A percentile compares a stretch with the other conserved stretches of the same genome.
Conservation (phyloP, 1,140 invertebrate genomes). For the Drosophila sp. region DNA sequence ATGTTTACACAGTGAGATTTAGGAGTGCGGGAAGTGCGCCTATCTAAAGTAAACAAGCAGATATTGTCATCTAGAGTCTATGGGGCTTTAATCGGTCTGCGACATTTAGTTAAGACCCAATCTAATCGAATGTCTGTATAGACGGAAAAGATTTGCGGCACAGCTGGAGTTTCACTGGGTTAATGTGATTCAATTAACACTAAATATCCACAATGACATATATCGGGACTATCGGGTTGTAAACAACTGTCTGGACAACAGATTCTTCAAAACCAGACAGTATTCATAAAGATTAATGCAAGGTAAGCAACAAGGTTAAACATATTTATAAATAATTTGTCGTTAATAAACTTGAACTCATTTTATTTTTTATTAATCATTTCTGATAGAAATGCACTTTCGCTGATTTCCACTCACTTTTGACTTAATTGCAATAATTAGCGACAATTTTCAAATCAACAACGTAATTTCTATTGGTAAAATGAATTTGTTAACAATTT, state of each 20-base stretch:
- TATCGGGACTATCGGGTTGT: constrained; percentile 34
- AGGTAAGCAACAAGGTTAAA: background rate
- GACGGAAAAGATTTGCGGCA: background rate
- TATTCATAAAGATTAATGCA: constrained; percentile 1
- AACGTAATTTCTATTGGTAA: background rate
- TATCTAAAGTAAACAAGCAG: constrained; percentile 45
- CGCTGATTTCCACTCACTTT: constrained; percentile 26
- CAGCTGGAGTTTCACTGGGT: background rate
- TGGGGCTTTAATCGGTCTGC: background rate
- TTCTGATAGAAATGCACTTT: background rate
- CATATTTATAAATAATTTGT: background rate
- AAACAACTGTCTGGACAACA: constrained; percentile 54
- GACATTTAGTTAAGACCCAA: constrained; percentile 2
- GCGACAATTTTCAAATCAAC: background rate
- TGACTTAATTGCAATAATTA: constrained; percentile 19
- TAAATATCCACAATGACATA: constrained; percentile 21
- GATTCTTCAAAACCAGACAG: background rate
- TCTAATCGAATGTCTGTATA: constrained; percentile 9
- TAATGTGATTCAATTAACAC: constrained; percentile 11
- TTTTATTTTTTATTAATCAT: background rate
- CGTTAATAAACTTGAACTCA: background rate
- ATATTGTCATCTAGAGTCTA: background rate
- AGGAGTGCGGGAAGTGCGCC: constrained; percentile 15
- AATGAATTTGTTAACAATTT: constrained; percentile 26
- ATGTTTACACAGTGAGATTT: constrained; percentile 35